Evolutionary conservation across 2,797 vertebrate genomes (phyloP).

Genomic region (Chelonia mydas): DNA sequence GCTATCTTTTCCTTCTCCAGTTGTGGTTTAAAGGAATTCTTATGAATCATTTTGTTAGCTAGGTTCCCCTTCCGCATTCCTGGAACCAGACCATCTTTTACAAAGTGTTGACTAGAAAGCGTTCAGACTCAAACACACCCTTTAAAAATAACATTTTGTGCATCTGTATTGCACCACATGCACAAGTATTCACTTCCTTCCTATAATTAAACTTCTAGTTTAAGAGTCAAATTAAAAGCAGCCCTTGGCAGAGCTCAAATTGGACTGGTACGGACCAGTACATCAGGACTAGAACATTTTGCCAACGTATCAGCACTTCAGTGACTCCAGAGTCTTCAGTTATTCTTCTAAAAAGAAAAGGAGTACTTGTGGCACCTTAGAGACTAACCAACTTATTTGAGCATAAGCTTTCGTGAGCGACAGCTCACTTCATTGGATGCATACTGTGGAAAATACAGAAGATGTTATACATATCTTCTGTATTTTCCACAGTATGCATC

Average conservation of each 20-base stretch:
- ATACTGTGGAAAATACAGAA: too few species aligned
- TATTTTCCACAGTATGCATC: too few species aligned
- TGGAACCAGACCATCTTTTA: background rate
- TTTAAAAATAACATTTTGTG: background rate
- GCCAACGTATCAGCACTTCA: background rate
- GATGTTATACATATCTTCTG: too few species aligned
- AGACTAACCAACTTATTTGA: too few species aligned
- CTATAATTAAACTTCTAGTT: background rate
- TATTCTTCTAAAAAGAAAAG: too few species aligned
- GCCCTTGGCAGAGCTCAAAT: background rate
- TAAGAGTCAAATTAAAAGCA: background rate
- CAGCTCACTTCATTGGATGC: too few species aligned
- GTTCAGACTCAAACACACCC: background rate
- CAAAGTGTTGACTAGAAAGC: background rate
- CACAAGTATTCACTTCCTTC: background rate
- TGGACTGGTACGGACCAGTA: background rate
- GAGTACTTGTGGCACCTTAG: too few species aligned
- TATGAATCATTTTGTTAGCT: background rate
- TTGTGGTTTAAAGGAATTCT: background rate
- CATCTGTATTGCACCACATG: background rate
- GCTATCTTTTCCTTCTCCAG: background rate
- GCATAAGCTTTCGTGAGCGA: too few species aligned
- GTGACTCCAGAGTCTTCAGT: background rate
- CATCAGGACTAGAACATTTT: too few species aligned
- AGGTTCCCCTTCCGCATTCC: background rate